phyloP scores from a whole-genome alignment of 2,888 invertebrate species.

The Tipula unca region DNA sequence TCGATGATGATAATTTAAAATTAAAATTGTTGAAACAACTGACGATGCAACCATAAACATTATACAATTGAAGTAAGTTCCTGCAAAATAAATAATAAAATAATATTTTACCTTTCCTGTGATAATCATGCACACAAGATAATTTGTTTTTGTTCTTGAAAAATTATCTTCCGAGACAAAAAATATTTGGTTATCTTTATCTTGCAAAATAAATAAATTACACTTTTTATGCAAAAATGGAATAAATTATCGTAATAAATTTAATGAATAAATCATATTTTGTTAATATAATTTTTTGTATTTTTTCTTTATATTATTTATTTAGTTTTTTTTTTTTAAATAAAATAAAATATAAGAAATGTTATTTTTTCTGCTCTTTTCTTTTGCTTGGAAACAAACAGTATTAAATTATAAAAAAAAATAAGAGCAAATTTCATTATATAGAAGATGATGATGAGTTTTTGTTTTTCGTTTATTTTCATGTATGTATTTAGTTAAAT shows the following conservation, averaged over 20 bases:
- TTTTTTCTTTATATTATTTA: not conserved
- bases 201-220: not conserved
- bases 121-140: not conserved
- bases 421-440: not conserved
- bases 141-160: not conserved
- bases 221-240: not conserved
- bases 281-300: not conserved
- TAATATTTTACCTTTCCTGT: not conserved
- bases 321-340: not conserved
- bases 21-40: constrained; percentile 94
- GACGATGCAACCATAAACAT: constrained; percentile 99
- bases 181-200: not conserved
- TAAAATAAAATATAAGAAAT: not conserved
- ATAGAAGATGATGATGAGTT: not conserved
- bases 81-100: constrained; percentile 41
- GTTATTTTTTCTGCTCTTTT: not conserved
- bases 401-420: not conserved
- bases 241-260: not conserved
- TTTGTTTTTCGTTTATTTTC: not conserved
- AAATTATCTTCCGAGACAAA: not conserved
- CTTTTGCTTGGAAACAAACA: not conserved
- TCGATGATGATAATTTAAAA: constrained; percentile 96
- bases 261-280: constrained; percentile 8
- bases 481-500: not conserved
- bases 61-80: constrained; percentile 98